Evolutionary conservation across 2,797 vertebrate species (phyloP).

Genomic region (Rousettus madagascariensis): DNA sequence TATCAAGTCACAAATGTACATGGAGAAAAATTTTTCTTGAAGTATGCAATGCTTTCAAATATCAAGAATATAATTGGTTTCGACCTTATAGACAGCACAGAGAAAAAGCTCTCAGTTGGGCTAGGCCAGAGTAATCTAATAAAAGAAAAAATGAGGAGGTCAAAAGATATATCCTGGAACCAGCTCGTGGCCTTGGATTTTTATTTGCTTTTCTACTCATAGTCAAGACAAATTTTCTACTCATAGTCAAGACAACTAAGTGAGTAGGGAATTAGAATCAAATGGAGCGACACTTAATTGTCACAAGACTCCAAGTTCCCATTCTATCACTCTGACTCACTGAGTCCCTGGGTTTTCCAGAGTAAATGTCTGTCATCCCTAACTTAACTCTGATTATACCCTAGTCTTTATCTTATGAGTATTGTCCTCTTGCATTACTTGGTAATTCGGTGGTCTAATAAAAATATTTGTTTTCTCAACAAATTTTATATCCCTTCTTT

Average conservation of each 20-base stretch:
- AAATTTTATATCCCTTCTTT: background rate
- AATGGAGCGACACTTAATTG: background rate
- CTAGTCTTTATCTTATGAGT: background rate
- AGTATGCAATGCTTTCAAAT: background rate
- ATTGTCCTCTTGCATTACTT: background rate
- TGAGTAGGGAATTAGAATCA: background rate
- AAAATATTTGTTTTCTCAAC: background rate
- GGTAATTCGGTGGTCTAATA: background rate
- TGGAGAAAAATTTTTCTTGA: background rate
- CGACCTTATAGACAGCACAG: background rate
- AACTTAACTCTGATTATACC: background rate
- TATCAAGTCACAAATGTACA: constrained; percentile 19
- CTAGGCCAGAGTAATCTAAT: background rate
- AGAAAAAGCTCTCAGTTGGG: background rate
- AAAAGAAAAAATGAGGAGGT: background rate
- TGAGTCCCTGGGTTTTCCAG: background rate
- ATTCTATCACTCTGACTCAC: background rate
- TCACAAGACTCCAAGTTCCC: background rate
- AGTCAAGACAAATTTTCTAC: background rate
- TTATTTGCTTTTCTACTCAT: background rate
- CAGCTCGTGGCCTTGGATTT: background rate
- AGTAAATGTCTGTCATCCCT: background rate
- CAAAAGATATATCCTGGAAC: background rate
- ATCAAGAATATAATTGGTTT: background rate
- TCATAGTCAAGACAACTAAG: background rate